phyloP scores from a whole-genome alignment of 2,888 invertebrate species.

The Spisula subtruncata region DNA sequence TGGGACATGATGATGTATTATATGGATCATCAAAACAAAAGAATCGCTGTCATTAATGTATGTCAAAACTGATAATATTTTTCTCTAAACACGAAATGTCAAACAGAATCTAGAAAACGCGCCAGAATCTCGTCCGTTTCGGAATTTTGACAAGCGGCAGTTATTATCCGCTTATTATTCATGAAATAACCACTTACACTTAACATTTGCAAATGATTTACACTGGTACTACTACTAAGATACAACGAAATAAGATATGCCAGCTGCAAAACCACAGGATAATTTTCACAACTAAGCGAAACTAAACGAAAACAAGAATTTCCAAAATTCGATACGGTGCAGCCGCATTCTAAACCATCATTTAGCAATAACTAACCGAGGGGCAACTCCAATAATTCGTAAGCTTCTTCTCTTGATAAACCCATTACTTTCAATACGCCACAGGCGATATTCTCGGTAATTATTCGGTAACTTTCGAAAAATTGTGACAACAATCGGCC shows the following conservation, averaged over 20 bases:
- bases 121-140: background rate
- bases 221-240: background rate
- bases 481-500: slow-evolving; percentile 55
- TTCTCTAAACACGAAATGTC: too few species aligned
- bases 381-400: slow-evolving; percentile 81
- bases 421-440: slow-evolving; percentile 71
- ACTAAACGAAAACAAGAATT: slow-evolving; percentile 21
- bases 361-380: slow-evolving; percentile 73
- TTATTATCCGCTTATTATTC: background rate
- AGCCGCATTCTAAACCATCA: background rate
- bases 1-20: too few species aligned
- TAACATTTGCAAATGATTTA: background rate
- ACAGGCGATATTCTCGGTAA: background rate
- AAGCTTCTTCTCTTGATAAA: slow-evolving; percentile 81
- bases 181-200: background rate
- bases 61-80: too few species aligned
- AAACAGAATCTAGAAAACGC: background rate
- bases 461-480: slow-evolving; percentile 30
- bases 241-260: background rate
- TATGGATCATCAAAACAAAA: too few species aligned
- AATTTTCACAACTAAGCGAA: background rate
- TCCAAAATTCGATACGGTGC: slow-evolving; percentile 3
- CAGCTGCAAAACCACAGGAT: background rate
- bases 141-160: background rate
- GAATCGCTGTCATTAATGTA: too few species aligned